These are phyloP conservation scores for Laterallus jamaicensis DNA, from an alignment of 2,113 vertebrate species.

Conservation along the genomic window DNA sequence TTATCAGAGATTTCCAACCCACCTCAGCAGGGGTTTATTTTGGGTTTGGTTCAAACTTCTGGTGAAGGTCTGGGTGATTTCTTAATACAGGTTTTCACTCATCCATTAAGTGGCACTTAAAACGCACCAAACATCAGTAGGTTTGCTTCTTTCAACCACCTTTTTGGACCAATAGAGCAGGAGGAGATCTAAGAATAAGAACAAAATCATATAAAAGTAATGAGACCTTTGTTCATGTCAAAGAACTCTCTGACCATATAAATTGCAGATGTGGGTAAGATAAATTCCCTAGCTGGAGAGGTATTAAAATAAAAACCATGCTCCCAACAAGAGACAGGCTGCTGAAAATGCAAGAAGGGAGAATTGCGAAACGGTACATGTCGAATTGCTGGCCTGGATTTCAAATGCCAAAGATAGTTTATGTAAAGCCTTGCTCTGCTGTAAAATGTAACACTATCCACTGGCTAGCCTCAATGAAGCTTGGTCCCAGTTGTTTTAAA, in stretches of 20 bases:
- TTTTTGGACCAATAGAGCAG: conserved; percentile 36
- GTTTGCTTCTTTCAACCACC: conserved; percentile 35
- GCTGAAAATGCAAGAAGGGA: conserved; percentile 69
- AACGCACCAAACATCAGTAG: background rate
- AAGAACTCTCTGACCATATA: conserved; percentile 55
- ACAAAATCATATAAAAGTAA: conserved; percentile 63
- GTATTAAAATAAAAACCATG: conserved; percentile 52
- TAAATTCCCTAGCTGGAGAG: conserved; percentile 56
- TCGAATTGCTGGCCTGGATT: conserved; percentile 78
- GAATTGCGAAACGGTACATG: conserved; percentile 76
- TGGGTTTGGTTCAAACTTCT: conserved; percentile 63
- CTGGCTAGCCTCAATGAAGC: conserved; percentile 69
- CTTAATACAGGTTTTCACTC: conserved; percentile 61
- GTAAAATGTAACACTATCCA: conserved; percentile 80
- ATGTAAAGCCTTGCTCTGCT: conserved; percentile 76
- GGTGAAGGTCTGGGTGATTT: conserved; percentile 48
- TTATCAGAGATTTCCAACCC: conserved; percentile 54
- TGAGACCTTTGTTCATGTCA: conserved; percentile 61
- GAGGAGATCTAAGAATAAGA: conserved; percentile 53
- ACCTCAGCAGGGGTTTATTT: conserved; percentile 57
- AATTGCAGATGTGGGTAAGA: conserved; percentile 70
- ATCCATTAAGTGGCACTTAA: conserved; percentile 44
- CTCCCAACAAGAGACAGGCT: conserved; percentile 58
- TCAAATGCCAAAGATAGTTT: conserved; percentile 81
- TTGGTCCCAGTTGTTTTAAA: conserved; percentile 75